A percentile compares a stretch with the other conserved stretches of the same genome.
phyloP scores from a whole-genome alignment of 2,113 vertebrate genomes.

The Solenodon paradoxus region DNA sequence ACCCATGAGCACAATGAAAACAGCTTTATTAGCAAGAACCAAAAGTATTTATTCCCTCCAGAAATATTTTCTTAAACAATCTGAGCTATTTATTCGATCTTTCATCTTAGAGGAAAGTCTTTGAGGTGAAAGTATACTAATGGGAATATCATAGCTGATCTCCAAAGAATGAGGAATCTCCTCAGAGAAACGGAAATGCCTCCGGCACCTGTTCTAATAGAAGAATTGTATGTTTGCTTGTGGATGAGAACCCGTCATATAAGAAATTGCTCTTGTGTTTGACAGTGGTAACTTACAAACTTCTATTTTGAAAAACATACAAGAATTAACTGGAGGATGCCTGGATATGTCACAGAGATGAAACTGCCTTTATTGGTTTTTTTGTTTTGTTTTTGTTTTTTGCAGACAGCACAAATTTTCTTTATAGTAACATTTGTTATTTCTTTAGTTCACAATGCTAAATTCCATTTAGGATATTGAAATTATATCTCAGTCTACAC shows the following conservation, averaged over 20 bases:
- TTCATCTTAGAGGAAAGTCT: constrained; percentile 39
- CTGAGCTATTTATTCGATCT: constrained; percentile 1
- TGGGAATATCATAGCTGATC: background rate
- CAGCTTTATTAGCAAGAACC: constrained; percentile 1
- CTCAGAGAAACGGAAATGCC: background rate
- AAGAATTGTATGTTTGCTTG: background rate
- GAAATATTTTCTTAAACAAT: constrained; percentile 46
- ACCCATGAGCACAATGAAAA: background rate
- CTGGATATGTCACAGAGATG: background rate
- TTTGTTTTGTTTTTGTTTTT: no score
- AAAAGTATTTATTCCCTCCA: constrained; percentile 37
- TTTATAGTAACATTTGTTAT: no score
- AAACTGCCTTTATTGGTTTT: no score
- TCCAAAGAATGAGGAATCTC: constrained; percentile 30
- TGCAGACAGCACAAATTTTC: no score
- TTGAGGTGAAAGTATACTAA: background rate
- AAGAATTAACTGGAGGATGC: background rate
- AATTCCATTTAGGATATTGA: no score
- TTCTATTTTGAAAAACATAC: constrained; percentile 9
- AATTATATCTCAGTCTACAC: no score
- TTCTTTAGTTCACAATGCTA: no score
- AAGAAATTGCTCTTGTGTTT: background rate
- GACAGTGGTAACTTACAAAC: background rate
- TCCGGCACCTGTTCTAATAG: background rate
- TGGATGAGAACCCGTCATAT: background rate